phyloP scores from a whole-genome alignment of 2,797 vertebrate genomes.

The Galagoides demidoff region DNA sequence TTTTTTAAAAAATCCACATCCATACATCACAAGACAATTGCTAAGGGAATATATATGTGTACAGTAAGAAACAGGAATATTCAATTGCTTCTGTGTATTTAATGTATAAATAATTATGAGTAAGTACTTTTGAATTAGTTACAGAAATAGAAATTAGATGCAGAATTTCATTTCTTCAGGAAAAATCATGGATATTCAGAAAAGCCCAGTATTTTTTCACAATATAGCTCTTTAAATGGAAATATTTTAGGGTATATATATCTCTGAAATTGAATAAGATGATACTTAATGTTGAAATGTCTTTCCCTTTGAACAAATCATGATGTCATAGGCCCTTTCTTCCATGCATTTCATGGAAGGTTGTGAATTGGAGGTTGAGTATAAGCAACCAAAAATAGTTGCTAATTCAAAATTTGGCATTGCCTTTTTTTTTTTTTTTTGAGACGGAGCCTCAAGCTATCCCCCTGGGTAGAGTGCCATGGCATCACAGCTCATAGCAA shows the following conservation, averaged over 20 bases:
- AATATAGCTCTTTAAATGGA: constrained; percentile 25
- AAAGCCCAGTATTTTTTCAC: constrained; percentile 30
- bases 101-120: constrained; percentile 37
- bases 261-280: constrained; percentile 53
- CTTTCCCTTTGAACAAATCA: constrained; percentile 31
- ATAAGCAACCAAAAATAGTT: constrained; percentile 43
- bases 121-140: constrained; percentile 32
- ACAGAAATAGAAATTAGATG: constrained; percentile 55
- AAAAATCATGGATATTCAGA: constrained; percentile 44
- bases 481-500: too few relatives aligned
- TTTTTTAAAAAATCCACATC: constrained; percentile 35
- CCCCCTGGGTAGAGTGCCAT: too few relatives aligned
- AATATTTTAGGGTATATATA: constrained; percentile 46
- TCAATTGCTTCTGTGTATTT: constrained; percentile 44
- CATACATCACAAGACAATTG: constrained; percentile 24
- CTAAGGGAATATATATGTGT: constrained; percentile 12
- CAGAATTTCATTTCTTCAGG: constrained; percentile 52
- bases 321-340: background rate
- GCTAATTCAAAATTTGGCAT: constrained; percentile 19
- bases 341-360: background rate
- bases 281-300: constrained; percentile 30
- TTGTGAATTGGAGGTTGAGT: constrained; percentile 25
- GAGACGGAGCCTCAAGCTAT: too few relatives aligned
- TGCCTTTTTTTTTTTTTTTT: constrained; percentile 43
- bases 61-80: constrained; percentile 2